These are phyloP conservation scores for Forbesichthys papilliferus DNA, from an alignment of 2,113 vertebrate species.

Conservation along the genomic window DNA sequence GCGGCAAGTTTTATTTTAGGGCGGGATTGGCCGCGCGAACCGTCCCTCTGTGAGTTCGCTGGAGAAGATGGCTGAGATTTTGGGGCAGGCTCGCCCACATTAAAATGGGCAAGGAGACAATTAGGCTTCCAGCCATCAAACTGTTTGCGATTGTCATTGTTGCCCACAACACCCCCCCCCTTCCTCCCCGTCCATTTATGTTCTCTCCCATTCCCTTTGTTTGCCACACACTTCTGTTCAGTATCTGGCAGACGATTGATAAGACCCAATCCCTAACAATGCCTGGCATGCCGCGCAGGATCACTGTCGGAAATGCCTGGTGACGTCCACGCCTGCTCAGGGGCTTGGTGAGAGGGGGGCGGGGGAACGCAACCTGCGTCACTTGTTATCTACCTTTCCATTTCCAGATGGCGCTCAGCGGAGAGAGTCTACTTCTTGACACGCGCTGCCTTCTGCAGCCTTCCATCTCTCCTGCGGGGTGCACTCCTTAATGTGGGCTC, in stretches of 20 bases:
- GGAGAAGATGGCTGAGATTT: slow-evolving; percentile 62
- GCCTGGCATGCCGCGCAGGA: slow-evolving; percentile 57
- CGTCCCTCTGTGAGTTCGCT: slow-evolving; percentile 38
- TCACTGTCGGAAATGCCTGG: slow-evolving; percentile 46
- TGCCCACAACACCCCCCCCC: slow-evolving; percentile 34
- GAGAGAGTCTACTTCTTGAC: slow-evolving; percentile 76
- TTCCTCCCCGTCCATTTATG: slow-evolving; percentile 49
- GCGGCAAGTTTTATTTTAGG: slow-evolving; percentile 45
- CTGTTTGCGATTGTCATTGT: slow-evolving; percentile 72
- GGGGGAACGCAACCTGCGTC: slow-evolving; percentile 59
- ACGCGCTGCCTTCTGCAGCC: slow-evolving; percentile 37
- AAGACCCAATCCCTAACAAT: slow-evolving; percentile 78
- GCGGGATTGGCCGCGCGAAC: slow-evolving; percentile 47
- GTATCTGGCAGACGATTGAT: slow-evolving; percentile 79
- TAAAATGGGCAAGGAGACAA: slow-evolving; percentile 53
- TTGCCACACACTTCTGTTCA: slow-evolving; percentile 63
- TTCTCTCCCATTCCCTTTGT: slow-evolving; percentile 57
- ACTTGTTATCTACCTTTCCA: slow-evolving; percentile 79
- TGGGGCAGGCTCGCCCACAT: slow-evolving; percentile 64
- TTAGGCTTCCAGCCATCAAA: slow-evolving; percentile 62
- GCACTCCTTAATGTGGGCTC: slow-evolving; percentile 53
- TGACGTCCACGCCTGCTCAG: slow-evolving; percentile 34
- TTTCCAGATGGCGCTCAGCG: slow-evolving; percentile 77
- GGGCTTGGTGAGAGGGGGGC: slow-evolving; percentile 42
- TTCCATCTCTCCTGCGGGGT: slow-evolving; percentile 47